Evolutionary conservation across 2,113 vertebrate species (phyloP).

Genomic region (Spea bombifrons): DNA sequence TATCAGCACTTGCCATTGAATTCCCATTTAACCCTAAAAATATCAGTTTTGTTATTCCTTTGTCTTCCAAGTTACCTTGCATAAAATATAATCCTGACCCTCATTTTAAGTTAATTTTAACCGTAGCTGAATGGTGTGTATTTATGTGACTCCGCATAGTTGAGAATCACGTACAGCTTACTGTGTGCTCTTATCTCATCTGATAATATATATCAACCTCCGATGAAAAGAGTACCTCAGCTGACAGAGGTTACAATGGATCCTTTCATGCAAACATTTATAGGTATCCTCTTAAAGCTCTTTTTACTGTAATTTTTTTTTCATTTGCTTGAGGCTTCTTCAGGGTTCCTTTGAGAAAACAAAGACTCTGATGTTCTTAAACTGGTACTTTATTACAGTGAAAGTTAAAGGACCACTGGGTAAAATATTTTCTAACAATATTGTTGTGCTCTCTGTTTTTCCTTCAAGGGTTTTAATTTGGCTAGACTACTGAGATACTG

Average conservation of each 20-base stretch:
- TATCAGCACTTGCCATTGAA: no score
- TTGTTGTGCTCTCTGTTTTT: conserved; percentile 39
- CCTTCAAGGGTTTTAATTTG: conserved; percentile 40
- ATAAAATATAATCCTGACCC: neutral
- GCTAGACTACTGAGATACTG: conserved; percentile 36
- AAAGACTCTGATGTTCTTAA: conserved; percentile 39
- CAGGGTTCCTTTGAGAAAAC: conserved; percentile 27
- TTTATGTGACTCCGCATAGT: neutral
- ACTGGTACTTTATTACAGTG: neutral
- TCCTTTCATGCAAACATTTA: conserved; percentile 16
- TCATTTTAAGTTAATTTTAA: neutral
- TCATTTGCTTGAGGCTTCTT: conserved; percentile 44
- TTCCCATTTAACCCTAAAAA: no score
- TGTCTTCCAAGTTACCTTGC: no score
- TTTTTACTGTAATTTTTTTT: conserved; percentile 42
- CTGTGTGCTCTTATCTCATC: neutral
- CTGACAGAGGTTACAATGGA: neutral
- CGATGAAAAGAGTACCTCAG: conserved; percentile 3
- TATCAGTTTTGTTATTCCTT: neutral
- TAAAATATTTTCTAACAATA: conserved; percentile 41
- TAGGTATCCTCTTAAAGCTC: conserved; percentile 28
- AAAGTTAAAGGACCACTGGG: conserved; percentile 20
- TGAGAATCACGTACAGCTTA: neutral
- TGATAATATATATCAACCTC: neutral
- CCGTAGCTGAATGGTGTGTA: neutral